Base-by-base conservation (phyloP, 2,888 invertebrate species). In the Drosophila meridiana region DNA sequence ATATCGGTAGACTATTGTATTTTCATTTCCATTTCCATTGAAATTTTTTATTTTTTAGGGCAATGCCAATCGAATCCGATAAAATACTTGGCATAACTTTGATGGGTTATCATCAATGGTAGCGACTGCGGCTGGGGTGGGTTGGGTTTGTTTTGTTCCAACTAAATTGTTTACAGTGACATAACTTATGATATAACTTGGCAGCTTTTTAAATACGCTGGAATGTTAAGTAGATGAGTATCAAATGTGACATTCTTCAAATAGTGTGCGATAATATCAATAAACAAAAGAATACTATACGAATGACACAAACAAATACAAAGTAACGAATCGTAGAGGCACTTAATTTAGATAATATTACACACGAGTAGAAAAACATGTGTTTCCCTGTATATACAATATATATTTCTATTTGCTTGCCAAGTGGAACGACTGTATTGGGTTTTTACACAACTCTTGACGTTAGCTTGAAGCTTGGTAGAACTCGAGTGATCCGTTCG, bases 51-150 rank as follows among this genome's bases (percentile, higher is more conserved):
- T 58, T 72, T 69, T 78, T 65, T 71, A 70, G 70, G 76, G 87
- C 69, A 76, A 73, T 83, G 74, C 63, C 80, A 81, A 73, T 40
- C 65, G 62, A 60, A 64, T 52, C 26, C 55, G 80, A 87, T 83
- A 88, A 86, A 76, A 80, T 85, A 76, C 74, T 76, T 87, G 73
- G 82, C 78, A 87, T 85, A 85, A 60, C 78, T 87, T 48, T 40
- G 78, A 64, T 73, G 57, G 64, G 20, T 50, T 40, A 63, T 73
- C 72, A 73, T 66, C 55, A 47, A 55, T 43, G 32, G 36, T 58
- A 11, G 43, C 38, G 42, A 47, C 9, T 52, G 52, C 50, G 55
- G 56, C 13, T 56, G 48, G 53, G 48, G 28, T 56, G 45, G 77
- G 69, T 48, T 58, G 58, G 20, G 48, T 48, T 50, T 50, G 48